These are phyloP conservation scores for Nemotelus pantherinus DNA, from an alignment of 2,888 invertebrate genomes.

Conservation along the genomic window DNA sequence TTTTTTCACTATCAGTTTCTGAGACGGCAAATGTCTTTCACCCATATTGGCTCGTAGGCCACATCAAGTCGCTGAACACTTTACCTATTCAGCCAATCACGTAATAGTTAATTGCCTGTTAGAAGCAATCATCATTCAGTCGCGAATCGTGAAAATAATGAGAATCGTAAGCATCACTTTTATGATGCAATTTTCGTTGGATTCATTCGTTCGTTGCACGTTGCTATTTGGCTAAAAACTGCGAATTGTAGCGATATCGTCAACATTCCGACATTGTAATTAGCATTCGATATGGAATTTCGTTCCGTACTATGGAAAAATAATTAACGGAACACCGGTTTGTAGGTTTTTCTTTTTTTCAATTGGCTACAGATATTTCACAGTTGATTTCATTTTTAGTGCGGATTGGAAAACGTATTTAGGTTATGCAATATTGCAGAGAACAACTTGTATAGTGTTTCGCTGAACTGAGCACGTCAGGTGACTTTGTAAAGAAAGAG, in stretches of 20 bases:
- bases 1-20: slow-evolving; percentile 26
- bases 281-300: slow-evolving; percentile 28
- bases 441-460: too few relatives aligned
- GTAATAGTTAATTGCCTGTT: slow-evolving; percentile 42
- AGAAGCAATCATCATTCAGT: slow-evolving; percentile 24
- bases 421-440: too few relatives aligned
- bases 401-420: not conserved
- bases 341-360: not conserved
- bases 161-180: slow-evolving; percentile 29
- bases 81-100: slow-evolving; percentile 13
- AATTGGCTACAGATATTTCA: not conserved
- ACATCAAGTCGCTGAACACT: not conserved
- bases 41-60: not conserved
- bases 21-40: slow-evolving; percentile 5
- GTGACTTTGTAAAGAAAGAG: too few relatives aligned
- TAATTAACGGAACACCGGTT: slow-evolving; percentile 23
- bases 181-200: slow-evolving; percentile 22
- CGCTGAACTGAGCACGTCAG: too few relatives aligned
- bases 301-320: slow-evolving; percentile 34
- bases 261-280: slow-evolving; percentile 27
- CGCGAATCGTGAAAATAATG: slow-evolving; percentile 9
- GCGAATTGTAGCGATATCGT: slow-evolving; percentile 1
- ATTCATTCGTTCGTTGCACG: not conserved
- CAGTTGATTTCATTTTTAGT: slow-evolving; percentile 13
- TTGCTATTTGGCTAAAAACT: not conserved